Conservation (phyloP, 1,140 invertebrate genomes). For the Cataglyphis hispanica region DNA sequence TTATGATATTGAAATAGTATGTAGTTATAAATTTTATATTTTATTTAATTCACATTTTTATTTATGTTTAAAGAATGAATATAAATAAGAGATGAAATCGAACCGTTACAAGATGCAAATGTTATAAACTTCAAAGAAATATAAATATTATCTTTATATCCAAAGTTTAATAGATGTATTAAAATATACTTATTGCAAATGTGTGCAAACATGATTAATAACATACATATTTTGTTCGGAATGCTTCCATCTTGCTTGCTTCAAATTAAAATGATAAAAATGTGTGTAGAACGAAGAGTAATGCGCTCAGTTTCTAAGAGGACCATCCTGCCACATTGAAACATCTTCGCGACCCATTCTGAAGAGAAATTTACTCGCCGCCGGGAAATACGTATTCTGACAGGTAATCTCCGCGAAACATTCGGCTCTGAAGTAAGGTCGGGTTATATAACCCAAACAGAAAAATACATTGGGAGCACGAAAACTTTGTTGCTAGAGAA, state of each 20-base stretch:
- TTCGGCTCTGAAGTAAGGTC: slow-evolving; percentile 52
- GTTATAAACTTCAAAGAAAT: not conserved
- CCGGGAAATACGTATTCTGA: slow-evolving; percentile 66
- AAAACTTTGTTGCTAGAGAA: slow-evolving; percentile 63
- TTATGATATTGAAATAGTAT: not conserved
- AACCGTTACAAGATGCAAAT: not conserved
- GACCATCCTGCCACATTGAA: slow-evolving; percentile 37
- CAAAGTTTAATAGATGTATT: not conserved
- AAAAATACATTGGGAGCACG: slow-evolving; percentile 53
- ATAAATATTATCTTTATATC: not conserved
- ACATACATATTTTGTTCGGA: not conserved
- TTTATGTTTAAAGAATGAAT: not conserved
- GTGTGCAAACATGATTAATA: not conserved
- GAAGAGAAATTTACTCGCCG: slow-evolving; percentile 59
- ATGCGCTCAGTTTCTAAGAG: slow-evolving; percentile 54
- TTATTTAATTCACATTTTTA: not conserved
- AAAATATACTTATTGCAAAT: not conserved
- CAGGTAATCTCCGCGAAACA: slow-evolving; percentile 73
- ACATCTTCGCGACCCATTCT: slow-evolving; percentile 21
- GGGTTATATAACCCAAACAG: slow-evolving; percentile 68
- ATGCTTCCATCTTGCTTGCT: too few relatives aligned
- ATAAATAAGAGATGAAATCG: slow-evolving; percentile 6
- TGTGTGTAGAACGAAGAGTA: slow-evolving; percentile 4
- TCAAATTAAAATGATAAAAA: slow-evolving; percentile 29
- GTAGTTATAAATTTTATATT: not conserved